A percentile compares a stretch with the other conserved stretches of the same genome.
Conservation (phyloP, 2,888 invertebrate species). For the Cyclophora punctaria region DNA sequence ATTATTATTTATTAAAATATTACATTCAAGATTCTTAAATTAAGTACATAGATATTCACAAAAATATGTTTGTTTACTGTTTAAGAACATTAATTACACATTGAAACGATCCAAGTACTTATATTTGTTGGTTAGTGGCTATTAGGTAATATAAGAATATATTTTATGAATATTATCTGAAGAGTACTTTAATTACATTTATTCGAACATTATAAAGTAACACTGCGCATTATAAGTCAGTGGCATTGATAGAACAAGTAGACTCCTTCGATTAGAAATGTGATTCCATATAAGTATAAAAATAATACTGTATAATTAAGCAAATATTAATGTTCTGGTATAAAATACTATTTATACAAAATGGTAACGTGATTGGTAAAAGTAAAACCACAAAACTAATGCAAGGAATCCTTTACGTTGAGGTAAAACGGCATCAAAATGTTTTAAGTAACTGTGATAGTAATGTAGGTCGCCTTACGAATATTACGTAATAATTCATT, state of each 20-base stretch:
- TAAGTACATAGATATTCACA: no score
- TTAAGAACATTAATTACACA: no score
- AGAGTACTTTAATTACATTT: not conserved
- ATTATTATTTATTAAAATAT: no score
- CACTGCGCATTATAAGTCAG: conserved; percentile 3
- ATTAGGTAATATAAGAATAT: no score
- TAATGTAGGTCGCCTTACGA: conserved; percentile 1
- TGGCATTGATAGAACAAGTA: conserved; percentile 2
- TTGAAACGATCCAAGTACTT: no score
- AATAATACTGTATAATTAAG: conserved; percentile 48
- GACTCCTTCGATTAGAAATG: conserved; percentile 28
- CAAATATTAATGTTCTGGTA: conserved; percentile 28
- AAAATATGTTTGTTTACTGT: no score
- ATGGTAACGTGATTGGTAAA: conserved; percentile 55
- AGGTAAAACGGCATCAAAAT: conserved; percentile 34
- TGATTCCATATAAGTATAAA: conserved; percentile 29
- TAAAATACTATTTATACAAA: conserved; percentile 35
- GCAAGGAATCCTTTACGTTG: conserved; percentile 31
- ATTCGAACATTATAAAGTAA: conserved; percentile 1
- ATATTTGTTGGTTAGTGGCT: no score
- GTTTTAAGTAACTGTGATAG: conserved; percentile 21
- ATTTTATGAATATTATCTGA: no score
- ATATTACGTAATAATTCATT: not conserved
- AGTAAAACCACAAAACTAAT: conserved; percentile 34
- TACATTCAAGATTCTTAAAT: no score